Percentiles rank a stretch among this genome's conserved stretches.
Evolutionary conservation across 2,113 vertebrate genomes (phyloP).

Genomic region (Rhabdomys dilectus): DNA sequence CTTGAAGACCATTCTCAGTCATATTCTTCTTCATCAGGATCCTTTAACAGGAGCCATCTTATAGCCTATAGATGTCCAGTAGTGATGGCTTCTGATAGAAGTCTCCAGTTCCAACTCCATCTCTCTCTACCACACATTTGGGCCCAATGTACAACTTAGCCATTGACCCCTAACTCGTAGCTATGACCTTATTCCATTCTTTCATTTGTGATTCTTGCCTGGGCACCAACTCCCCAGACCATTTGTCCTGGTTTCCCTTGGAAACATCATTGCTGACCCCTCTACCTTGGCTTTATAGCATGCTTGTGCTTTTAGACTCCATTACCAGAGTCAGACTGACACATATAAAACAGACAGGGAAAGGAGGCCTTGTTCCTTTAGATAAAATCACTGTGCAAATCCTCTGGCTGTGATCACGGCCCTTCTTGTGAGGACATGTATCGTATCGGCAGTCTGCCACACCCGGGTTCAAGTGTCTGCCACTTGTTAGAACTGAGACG

Average conservation of each 20-base stretch:
- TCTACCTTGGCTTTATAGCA: neutral
- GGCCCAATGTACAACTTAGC: neutral
- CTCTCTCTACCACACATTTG: neutral
- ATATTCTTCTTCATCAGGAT: neutral
- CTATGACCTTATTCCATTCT: neutral
- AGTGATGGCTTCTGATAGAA: neutral
- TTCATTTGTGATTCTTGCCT: accelerated
- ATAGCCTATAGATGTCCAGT: neutral
- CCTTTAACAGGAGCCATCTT: neutral
- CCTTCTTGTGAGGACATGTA: neutral
- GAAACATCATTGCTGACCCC: accelerated
- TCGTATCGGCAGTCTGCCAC: too few relatives aligned
- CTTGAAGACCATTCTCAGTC: too few relatives aligned
- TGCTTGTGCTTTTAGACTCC: neutral
- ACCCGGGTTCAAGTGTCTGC: neutral
- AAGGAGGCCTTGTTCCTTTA: neutral
- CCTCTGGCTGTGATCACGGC: neutral
- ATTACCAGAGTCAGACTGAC: neutral
- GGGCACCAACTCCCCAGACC: neutral
- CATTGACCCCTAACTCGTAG: neutral
- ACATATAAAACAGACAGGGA: neutral
- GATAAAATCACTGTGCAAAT: neutral
- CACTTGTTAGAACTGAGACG: neutral
- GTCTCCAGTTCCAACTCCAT: neutral
- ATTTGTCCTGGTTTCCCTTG: neutral